Evolutionary conservation across 2,888 invertebrate genomes (phyloP), one percentile per base, ranked within the genome.

Genomic region (Nasonia oneida): DNA sequence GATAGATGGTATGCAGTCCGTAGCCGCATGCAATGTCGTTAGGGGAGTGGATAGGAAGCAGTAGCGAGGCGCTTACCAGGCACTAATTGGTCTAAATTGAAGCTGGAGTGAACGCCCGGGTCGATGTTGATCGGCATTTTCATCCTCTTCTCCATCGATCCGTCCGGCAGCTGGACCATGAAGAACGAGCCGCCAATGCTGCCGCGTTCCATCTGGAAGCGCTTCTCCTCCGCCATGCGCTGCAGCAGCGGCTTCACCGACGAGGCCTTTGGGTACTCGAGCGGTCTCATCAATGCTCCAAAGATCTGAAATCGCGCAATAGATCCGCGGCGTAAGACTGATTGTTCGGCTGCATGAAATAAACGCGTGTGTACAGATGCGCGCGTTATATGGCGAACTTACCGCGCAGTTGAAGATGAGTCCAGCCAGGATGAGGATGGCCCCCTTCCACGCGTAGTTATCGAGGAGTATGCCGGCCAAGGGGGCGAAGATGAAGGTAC

Each of bases 401-500:
- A 98, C 96, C 88, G 97, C 97, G 92, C 98, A 98, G 93, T 98
- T 98, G 74, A 99, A 95, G 88, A 98, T 98, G 83, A 99, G 94
- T 0, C 98, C 99, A n/a, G 98, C 97, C 85, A 98, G 95, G 89
- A 99, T 97, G 83, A 98, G 94, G 93, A 98, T 96, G 67, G 98
- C 97, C 89, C 97, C 97, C 93, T 97, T 96, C 99, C 99, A 99
- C 73, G 95, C 96, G 91, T 96, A 98, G 75, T 95, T 94, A 64
- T 96, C 95, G 76, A 99, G 94, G 84, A 99, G 94, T 88, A 96
- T 94, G 10, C 97, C 96, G 23, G 98, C 98, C 57, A 99, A 94
- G 0, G 99, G 99, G 0, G 99, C 98, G 92, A 99, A 99, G 74
- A 97, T 96, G 94, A 99, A 99, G 2, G 99, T 99, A 75, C 99